Conservation (phyloP, 1,140 invertebrate species). For the Zaprionus kolodkinae region DNA sequence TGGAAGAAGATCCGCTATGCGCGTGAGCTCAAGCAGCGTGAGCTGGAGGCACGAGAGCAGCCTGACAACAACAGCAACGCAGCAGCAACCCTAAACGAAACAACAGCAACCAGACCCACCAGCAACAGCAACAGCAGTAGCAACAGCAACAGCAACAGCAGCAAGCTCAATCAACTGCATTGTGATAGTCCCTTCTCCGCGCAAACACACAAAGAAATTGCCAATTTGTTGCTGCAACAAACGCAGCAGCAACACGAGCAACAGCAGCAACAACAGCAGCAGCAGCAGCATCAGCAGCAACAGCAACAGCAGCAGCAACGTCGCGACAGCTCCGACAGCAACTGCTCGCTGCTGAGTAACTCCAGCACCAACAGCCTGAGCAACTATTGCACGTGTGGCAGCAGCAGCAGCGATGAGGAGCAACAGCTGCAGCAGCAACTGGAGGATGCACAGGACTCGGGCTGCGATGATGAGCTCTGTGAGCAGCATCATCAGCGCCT, state of each 20-base stretch:
- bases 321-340: slow-evolving; percentile 80
- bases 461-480: slow-evolving; percentile 86
- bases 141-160: slow-evolving; percentile 41
- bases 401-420: slow-evolving; percentile 41
- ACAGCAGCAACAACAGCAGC: slow-evolving; percentile 51
- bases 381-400: slow-evolving; percentile 74
- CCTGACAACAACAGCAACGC: slow-evolving; percentile 20
- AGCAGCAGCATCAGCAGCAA: slow-evolving; percentile 47
- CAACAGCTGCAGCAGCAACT: slow-evolving; percentile 50
- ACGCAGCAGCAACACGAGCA: slow-evolving; percentile 49
- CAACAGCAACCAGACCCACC: slow-evolving; percentile 49
- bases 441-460: slow-evolving; percentile 85
- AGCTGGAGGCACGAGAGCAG: slow-evolving; percentile 53
- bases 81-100: slow-evolving; percentile 14
- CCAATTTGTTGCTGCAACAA: slow-evolving; percentile 74
- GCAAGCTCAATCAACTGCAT: slow-evolving; percentile 66
- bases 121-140: slow-evolving; percentile 31
- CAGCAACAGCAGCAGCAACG: slow-evolving; percentile 72
- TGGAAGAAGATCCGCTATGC: slow-evolving; percentile 84
- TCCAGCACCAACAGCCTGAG: slow-evolving; percentile 63
- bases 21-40: slow-evolving; percentile 79
- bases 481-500: slow-evolving; percentile 69
- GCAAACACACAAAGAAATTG: slow-evolving; percentile 82
- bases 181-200: slow-evolving; percentile 76
- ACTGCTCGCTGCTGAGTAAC: slow-evolving; percentile 80